Evolutionary conservation across 2,888 invertebrate genomes (phyloP), one percentile per base, ranked within the genome.

Genomic region (Phragmatobia fuliginosa): DNA sequence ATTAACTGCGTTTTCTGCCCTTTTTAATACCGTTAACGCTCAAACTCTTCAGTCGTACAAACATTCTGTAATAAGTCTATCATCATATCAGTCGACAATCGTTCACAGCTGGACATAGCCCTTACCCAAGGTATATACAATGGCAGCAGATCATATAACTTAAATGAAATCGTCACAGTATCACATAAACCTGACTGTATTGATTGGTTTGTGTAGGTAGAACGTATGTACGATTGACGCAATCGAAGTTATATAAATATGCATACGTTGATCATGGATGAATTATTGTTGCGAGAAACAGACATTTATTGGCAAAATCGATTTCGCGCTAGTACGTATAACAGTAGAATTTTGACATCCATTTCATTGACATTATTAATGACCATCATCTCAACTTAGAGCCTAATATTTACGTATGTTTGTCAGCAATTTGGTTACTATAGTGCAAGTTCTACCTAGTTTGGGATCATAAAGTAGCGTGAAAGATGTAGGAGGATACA

Each of bases 161-260:
- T 82, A 71, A 73, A 82, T 80, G 69, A 70, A 75, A 73, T 68
- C 71, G 68, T 80, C 61, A 61, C 41, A 58, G n/a, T 71, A 61
- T 52, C 72, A 69, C 65, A 68, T 62, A 56, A 71, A 66, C 67
- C 45, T 56, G 49, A 25, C 33, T 4, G 62, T 79, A 82, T 80
- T 73, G 80, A 82, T 82, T 82, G 75, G 66, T 73, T 70, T 68
- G 70, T 62, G 45, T 73, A 66, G 65, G 68, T 59, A 73, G 73
- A 58, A 71, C 18, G 49, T 36, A 73, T 76, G 78, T 64, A 72
- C 74, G 75, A 80, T 73, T 72, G 80, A 77, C 65, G 69, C 62
- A 72, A 79, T 71, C 59, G 71, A 82, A 73, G 82, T 72, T 82
- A 45, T 73, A 82, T 74, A 82, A 82, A 82, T 82, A 80, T 80